Conservation (phyloP, 1,140 invertebrate species). For the Drosophila subpulchrella region DNA sequence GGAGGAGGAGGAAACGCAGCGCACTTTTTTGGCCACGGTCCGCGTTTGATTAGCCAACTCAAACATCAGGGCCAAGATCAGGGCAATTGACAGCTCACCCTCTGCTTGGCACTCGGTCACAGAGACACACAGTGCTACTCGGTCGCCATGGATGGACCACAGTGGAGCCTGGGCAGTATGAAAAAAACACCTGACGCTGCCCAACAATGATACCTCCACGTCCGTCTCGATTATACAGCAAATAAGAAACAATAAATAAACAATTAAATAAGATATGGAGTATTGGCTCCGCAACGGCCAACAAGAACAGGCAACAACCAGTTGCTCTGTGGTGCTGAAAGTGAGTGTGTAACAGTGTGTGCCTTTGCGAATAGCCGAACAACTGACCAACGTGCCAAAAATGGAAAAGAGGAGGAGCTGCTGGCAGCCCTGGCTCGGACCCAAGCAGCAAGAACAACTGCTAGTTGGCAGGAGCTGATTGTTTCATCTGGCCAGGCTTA, state of each 20-base stretch:
- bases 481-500: conserved; percentile 62
- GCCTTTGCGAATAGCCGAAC: conserved; percentile 24
- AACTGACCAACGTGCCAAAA: conserved; percentile 78
- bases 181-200: conserved; percentile 21
- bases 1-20: conserved; percentile 42
- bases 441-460: conserved; percentile 39
- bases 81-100: conserved; percentile 62
- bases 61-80: conserved; percentile 80
- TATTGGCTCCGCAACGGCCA: conserved; percentile 49
- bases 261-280: conserved; percentile 53
- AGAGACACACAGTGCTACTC: conserved; percentile 1
- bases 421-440: conserved; percentile 48
- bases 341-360: conserved; percentile 36
- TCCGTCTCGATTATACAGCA: conserved; percentile 84
- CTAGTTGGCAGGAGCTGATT: conserved; percentile 48
- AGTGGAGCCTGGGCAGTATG: conserved; percentile 52
- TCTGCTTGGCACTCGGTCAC: conserved; percentile 24
- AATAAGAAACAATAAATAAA: conserved; percentile 53
- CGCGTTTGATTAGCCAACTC: conserved; percentile 81
- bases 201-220: conserved; percentile 48
- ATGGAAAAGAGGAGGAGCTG: conserved; percentile 11
- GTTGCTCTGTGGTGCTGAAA: conserved; percentile 42
- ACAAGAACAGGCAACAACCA: conserved; percentile 59
- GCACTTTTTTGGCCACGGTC: conserved; percentile 67
- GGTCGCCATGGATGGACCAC: conserved; percentile 5